A percentile compares a stretch with the other conserved stretches of the same genome.
Evolutionary conservation across 2,113 vertebrate genomes (phyloP).

Genomic region (Symphodus melops): DNA sequence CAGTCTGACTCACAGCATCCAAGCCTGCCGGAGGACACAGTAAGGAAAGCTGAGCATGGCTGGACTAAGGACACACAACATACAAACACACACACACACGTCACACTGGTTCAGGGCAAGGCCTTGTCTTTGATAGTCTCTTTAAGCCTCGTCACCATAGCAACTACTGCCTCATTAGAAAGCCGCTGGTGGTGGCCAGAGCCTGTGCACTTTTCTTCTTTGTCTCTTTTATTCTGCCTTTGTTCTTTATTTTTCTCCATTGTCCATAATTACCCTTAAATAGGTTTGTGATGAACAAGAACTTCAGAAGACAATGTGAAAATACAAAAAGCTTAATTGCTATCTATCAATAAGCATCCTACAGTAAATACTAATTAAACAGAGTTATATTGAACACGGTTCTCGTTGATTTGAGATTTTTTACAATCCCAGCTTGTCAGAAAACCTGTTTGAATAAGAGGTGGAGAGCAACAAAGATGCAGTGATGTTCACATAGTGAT

Average conservation of each 20-base stretch:
- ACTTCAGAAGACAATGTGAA: conserved; percentile 31
- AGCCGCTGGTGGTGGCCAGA: conserved; percentile 67
- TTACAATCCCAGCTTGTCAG: too few relatives aligned
- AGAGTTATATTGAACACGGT: too few relatives aligned
- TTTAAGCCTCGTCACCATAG: conserved; percentile 78
- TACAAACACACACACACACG: conserved; percentile 34
- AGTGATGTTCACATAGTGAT: neutral
- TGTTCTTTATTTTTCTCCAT: conserved; percentile 18
- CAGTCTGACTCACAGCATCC: conserved; percentile 52
- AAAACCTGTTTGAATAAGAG: too few relatives aligned
- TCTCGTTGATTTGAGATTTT: too few relatives aligned
- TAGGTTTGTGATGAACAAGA: conserved; percentile 32
- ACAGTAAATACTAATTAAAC: too few relatives aligned
- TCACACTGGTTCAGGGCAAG: conserved; percentile 65
- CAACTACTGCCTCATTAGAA: conserved; percentile 78
- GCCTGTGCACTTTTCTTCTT: conserved; percentile 56
- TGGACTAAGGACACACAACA: conserved; percentile 32
- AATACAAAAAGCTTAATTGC: neutral
- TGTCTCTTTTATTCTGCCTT: conserved; percentile 50
- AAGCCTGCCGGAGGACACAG: conserved; percentile 57
- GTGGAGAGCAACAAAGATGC: too few relatives aligned
- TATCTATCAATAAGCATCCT: neutral
- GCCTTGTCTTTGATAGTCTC: conserved; percentile 66
- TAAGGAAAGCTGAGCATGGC: conserved; percentile 38
- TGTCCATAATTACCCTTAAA: conserved; percentile 34